Percentiles rank a stretch among this genome's conserved stretches.
These are phyloP conservation scores for Tineola bisselliella DNA, from an alignment of 2,888 invertebrate genomes.

Conservation along the genomic window DNA sequence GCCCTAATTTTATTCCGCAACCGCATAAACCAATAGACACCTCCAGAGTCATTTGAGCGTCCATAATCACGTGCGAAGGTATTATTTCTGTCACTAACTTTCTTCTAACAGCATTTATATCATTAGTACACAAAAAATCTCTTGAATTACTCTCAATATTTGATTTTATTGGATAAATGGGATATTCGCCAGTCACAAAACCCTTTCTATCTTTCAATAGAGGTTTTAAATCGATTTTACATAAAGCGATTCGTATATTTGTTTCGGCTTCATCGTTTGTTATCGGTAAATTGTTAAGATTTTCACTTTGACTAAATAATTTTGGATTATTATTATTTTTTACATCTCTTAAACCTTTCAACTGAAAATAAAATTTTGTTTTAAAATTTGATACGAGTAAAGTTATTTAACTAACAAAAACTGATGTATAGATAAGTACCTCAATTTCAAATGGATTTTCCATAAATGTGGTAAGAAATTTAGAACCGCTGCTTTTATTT, in stretches of 20 bases:
- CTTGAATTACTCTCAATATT: constrained; percentile 20
- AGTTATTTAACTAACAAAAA: too few relatives aligned
- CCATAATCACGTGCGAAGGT: constrained; percentile 32
- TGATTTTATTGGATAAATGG: constrained; percentile 32
- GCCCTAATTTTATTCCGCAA: constrained; percentile 29
- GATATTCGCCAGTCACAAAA: constrained; percentile 39
- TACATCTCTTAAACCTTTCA: neutral
- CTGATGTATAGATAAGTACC: too few relatives aligned
- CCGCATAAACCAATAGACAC: constrained; percentile 48
- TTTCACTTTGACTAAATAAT: neutral
- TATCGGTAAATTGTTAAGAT: constrained; percentile 18
- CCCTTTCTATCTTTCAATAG: constrained; percentile 34
- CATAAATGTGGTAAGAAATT: constrained; percentile 27
- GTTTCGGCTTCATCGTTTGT: constrained; percentile 20
- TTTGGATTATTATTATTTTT: neutral
- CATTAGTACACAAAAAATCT: constrained; percentile 44
- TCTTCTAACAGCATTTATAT: constrained; percentile 37
- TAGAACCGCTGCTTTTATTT: constrained; percentile 20
- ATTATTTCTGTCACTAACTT: constrained; percentile 28
- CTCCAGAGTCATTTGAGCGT: constrained; percentile 49
- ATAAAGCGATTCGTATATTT: constrained; percentile 42
- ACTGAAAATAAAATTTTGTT: neutral
- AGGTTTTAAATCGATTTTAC: constrained; percentile 37
- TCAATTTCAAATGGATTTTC: constrained; percentile 36
- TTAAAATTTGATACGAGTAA: too few relatives aligned